These are phyloP conservation scores for Turritopsis rubra DNA, from an alignment of 30 jellyfish, hydroid and myxozoan species.

Conservation along the genomic window DNA sequence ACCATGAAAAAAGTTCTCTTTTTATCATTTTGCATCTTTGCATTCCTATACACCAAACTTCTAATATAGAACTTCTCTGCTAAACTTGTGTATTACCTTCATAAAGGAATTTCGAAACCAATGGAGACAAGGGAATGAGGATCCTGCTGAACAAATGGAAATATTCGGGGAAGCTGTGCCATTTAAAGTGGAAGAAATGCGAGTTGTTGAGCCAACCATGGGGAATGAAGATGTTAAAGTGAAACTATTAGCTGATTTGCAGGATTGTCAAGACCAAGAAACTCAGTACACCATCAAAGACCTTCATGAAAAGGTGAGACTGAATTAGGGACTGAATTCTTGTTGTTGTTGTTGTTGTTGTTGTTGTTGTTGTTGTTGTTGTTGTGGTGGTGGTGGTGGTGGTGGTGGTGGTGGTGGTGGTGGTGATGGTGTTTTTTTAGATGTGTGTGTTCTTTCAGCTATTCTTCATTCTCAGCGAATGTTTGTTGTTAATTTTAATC, in stretches of 20 bases:
- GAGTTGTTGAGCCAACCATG: constrained; percentile 16
- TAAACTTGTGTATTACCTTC: too few relatives aligned
- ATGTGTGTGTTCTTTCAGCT: background rate
- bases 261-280: constrained; percentile 80
- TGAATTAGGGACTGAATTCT: background rate
- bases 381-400: too few relatives aligned
- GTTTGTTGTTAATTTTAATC: too few relatives aligned
- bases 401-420: too few relatives aligned
- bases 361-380: too few relatives aligned
- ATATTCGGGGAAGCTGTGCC: constrained; percentile 40
- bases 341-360: background rate
- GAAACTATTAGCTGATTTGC: constrained; percentile 72
- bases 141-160: constrained; percentile 34
- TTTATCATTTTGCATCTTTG: too few relatives aligned
- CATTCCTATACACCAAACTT: too few relatives aligned
- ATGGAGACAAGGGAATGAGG: constrained; percentile 54
- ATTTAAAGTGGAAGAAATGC: constrained; percentile 39
- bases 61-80: too few relatives aligned
- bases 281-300: constrained; percentile 55
- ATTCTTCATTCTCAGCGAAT: background rate
- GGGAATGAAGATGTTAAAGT: constrained; percentile 42
- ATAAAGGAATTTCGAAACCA: constrained; percentile 46
- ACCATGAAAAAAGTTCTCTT: too few relatives aligned
- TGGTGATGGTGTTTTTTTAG: too few relatives aligned
- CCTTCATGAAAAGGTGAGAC: constrained; percentile 52